Conservation (phyloP, 2,888 invertebrate species). For the Baccha elongata region DNA sequence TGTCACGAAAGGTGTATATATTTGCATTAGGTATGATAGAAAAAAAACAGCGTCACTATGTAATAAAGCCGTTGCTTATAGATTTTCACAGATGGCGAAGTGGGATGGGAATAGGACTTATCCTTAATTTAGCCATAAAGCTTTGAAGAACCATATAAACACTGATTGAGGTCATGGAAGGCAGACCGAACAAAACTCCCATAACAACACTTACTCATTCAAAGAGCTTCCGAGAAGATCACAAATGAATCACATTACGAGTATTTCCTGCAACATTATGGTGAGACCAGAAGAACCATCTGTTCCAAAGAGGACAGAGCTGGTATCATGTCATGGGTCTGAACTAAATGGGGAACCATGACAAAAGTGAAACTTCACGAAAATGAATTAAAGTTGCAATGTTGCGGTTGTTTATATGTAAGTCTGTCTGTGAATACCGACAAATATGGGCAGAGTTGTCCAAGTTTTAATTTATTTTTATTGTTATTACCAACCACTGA, state of each 20-base stretch:
- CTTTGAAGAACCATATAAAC: constrained; percentile 9
- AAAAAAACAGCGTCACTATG: constrained; percentile 11
- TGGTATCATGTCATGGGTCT: background rate
- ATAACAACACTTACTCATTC: background rate
- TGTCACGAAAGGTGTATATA: constrained; percentile 65
- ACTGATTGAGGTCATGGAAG: constrained; percentile 46
- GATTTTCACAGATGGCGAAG: no score
- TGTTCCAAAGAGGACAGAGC: constrained; percentile 2
- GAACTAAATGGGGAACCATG: constrained; percentile 9
- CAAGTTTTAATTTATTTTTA: constrained; percentile 66
- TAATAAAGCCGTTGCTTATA: no score
- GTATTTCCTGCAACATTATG: constrained; percentile 15
- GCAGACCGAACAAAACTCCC: constrained; percentile 35
- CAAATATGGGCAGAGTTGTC: constrained; percentile 68
- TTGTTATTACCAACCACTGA: constrained; percentile 64
- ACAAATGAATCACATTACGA: constrained; percentile 49
- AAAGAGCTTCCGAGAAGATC: constrained; percentile 8
- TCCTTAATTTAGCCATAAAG: constrained; percentile 33
- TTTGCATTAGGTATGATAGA: constrained; percentile 40
- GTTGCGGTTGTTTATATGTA: constrained; percentile 8
- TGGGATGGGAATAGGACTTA: background rate
- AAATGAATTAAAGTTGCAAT: constrained; percentile 48
- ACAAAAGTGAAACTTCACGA: constrained; percentile 57
- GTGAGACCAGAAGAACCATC: background rate
- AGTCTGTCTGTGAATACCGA: constrained; percentile 17